phyloP scores from a whole-genome alignment of 2,888 invertebrate species.

The Leptinotarsa haldemani region DNA sequence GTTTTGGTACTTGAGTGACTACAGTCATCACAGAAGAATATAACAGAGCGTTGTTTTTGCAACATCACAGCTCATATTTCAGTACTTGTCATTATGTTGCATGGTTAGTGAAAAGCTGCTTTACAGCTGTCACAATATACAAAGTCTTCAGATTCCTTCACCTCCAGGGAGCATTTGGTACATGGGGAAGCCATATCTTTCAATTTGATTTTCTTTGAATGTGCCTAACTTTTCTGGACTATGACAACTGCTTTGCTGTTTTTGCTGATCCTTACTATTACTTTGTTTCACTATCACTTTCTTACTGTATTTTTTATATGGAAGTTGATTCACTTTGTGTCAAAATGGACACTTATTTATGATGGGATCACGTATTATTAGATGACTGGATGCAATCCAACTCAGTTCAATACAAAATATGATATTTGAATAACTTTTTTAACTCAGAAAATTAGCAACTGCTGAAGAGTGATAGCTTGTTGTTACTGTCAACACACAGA shows the following conservation, averaged over 20 bases:
- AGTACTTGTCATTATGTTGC: no score
- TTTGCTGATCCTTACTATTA: not conserved
- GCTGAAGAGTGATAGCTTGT: no score
- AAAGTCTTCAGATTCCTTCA: not conserved
- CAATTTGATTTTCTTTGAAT: not conserved
- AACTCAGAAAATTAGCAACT: no score
- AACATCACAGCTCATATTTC: no score
- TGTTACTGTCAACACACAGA: no score
- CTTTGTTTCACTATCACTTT: not conserved
- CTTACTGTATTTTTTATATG: not conserved
- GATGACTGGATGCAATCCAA: no score
- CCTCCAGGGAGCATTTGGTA: not conserved
- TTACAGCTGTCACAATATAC: not conserved
- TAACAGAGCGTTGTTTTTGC: no score
- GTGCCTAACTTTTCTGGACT: no score
- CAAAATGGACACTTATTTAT: not conserved
- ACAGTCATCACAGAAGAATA: no score
- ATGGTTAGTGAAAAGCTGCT: not conserved
- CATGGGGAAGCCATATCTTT: not conserved
- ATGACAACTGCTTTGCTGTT: no score
- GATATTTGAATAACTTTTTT: no score
- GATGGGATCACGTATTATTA: not conserved
- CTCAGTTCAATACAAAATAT: no score
- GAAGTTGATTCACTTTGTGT: not conserved
- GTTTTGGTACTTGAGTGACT: slow-evolving; percentile 1